Percentiles rank a stretch among this genome's conserved stretches.
Evolutionary conservation across 2,888 invertebrate species (phyloP).

Genomic region (Oligia latruncula): DNA sequence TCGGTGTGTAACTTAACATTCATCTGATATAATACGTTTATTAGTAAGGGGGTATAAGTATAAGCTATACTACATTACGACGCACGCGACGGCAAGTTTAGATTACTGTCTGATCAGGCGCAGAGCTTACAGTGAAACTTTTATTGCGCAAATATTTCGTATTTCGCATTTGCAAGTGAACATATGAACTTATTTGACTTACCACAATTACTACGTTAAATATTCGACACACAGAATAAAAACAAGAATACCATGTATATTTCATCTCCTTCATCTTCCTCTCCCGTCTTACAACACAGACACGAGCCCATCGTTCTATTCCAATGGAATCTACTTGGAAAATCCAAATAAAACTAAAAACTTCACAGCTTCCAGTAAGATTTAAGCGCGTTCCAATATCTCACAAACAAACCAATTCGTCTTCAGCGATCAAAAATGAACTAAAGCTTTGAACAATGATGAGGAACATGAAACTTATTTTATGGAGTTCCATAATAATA

Average conservation of each 20-base stretch:
- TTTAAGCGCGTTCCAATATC: not conserved
- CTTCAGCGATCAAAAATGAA: not conserved
- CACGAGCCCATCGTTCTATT: not conserved
- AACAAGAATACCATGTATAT: not conserved
- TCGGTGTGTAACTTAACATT: too few relatives aligned
- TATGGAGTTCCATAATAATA: not conserved
- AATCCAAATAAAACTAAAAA: not conserved
- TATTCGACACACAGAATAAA: not conserved
- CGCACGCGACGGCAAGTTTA: not conserved
- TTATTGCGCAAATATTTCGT: not conserved
- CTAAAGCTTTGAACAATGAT: not conserved
- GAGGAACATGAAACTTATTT: not conserved
- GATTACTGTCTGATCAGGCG: not conserved
- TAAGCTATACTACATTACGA: not conserved
- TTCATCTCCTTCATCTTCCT: not conserved
- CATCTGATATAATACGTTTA: too few relatives aligned
- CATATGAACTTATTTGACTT: constrained; percentile 8
- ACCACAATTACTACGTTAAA: not conserved
- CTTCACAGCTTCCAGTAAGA: not conserved
- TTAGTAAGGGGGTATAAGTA: too few relatives aligned
- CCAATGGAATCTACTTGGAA: not conserved
- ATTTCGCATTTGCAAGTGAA: constrained; percentile 2
- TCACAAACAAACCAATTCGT: not conserved
- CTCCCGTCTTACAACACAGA: not conserved
- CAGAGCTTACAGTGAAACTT: not conserved